Base-by-base conservation (phyloP, 2,888 invertebrate species). In the Blomia tropicalis region DNA sequence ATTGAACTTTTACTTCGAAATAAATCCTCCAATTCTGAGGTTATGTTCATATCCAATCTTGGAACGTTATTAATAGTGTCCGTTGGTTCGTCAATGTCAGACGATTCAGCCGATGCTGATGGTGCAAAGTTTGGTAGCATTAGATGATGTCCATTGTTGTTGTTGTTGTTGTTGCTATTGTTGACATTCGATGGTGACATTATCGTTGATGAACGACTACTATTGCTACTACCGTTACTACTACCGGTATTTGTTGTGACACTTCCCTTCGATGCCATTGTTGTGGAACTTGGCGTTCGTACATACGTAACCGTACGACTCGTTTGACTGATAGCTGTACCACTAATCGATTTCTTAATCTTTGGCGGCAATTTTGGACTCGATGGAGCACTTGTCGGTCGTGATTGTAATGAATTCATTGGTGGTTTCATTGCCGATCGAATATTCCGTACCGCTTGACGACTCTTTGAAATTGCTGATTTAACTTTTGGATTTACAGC, bases 401-500 rank as follows among this genome's bases (percentile, higher is more conserved):
- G 62, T 23, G 53, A 51, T 17, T 44, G 43, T 47, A 23, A 63
- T 62, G 44, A 64, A 60, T 27, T 22, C 43, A 64, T 65, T 4
- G 64, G 64, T 31, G 66, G 66, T n/a, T 75, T 73, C 29, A 78
- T 71, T 75, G 82, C 84, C 56, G 82, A 83, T 69, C 81, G 79
- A 30, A 86, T 76, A 63, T 83, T 85, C 73, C 84, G 84, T 70
- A 84, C 85, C 2, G 82, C 86, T 62, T 83, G 83, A 68, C 74
- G 75, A 36, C 76, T 71, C 83, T 83, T 70, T 82, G 60, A 73
- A 65, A 90, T 88, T 72, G 90, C 90, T 75, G 85, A 86, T 79
- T 87, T 88, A 76, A 91, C 83, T 72, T 89, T 89, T 71, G 90
- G 90, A 79, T 90, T 90, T 14, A 92, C 83, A 71, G 82, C 87